Base-by-base conservation (phyloP, 1,140 invertebrate species). In the Danaus melanippus region DNA sequence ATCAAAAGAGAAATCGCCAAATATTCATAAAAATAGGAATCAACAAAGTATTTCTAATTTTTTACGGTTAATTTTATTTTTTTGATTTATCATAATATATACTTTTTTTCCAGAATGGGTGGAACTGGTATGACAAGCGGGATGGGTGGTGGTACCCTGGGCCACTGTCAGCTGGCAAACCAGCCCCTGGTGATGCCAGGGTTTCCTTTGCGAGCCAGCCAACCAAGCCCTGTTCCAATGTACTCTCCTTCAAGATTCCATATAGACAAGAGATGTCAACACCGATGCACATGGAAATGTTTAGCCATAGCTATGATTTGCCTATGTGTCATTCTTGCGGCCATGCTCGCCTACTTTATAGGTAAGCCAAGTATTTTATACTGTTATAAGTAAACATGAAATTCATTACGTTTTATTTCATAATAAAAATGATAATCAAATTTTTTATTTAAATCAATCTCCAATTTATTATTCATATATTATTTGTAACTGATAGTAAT, bases 231-330 rank as follows among this genome's bases (percentile, higher is more conserved):
- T 50, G 90, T 92, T 66, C 91, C 92, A 48, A 91, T 94, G 71
- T 93, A 96, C 89, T 96, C 94, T 62, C 94, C 94, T 73, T 96
- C 96, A 62, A 93, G 96, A 76, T 96, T 97, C 89, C 94, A 96
- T 88, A 95, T 97, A 88, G 94, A 96, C 88, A 97, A 97, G 86
- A 91, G 95, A 59, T 96, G 95, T 86, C 94, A 95, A 74, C 94
- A 96, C 75, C 90, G 94, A 60, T 98, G 96, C 90, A 96, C 95
- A 71, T 98, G 97, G 97, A 96, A 96, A 87, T 97, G 96, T 87
- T 92, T 95, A 76, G 94, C 94, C 78, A 94, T 98, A 83, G 92
- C 93, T 62, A 92, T 98, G 85, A 96, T 97, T 76, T 91, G 97
- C 67, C 88, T 97, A 67, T 93, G 92, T 76, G 93, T 97, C 62